Evolutionary conservation across 2,797 vertebrate species (phyloP).

Genomic region (Oophaga sylvatica): DNA sequence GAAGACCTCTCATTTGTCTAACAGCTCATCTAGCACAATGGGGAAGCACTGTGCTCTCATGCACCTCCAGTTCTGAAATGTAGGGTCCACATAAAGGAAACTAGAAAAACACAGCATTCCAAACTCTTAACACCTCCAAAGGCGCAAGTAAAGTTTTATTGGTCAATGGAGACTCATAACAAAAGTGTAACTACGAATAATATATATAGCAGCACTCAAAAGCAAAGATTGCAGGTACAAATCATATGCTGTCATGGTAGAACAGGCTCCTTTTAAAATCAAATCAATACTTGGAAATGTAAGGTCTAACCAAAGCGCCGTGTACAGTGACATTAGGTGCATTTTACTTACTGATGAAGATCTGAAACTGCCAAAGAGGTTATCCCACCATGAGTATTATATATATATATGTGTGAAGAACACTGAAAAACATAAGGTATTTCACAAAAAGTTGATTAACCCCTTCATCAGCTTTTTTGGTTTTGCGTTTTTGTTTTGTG

Average conservation of each 20-base stretch:
- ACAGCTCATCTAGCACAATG: neutral
- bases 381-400: too few species aligned
- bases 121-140: constrained; percentile 54
- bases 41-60: constrained; percentile 17
- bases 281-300: neutral
- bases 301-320: neutral
- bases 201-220: constrained; percentile 47
- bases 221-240: constrained; percentile 48
- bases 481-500: too few species aligned
- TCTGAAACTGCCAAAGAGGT: neutral
- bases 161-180: constrained; percentile 46
- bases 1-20: constrained; percentile 9
- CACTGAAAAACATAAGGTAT: too few species aligned
- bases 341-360: neutral
- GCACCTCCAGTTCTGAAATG: constrained; percentile 39
- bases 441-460: too few species aligned
- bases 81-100: constrained; percentile 37
- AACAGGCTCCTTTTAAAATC: neutral
- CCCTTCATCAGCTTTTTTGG: too few species aligned
- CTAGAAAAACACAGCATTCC: constrained; percentile 51
- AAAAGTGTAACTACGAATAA: constrained; percentile 56
- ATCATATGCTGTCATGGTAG: neutral
- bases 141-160: constrained; percentile 54
- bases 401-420: too few species aligned
- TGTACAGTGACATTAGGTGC: neutral